Evolutionary conservation across 2,113 vertebrate species (phyloP).

Genomic region (Antechinus flavipes): DNA sequence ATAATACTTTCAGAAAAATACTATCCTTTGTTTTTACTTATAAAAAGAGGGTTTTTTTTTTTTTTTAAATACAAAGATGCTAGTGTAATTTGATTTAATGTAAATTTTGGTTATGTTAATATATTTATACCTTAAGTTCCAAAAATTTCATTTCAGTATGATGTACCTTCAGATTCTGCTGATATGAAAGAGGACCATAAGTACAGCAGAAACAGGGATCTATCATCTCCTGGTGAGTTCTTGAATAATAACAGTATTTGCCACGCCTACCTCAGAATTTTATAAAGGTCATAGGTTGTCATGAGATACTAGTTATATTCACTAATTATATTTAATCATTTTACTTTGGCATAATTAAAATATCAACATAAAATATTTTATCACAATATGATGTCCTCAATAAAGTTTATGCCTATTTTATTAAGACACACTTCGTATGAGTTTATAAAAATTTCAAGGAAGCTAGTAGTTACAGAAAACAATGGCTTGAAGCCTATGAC

Average conservation of each 20-base stretch:
- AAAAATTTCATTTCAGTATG: slow-evolving; percentile 80
- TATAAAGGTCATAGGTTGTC: neutral
- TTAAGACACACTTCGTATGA: slow-evolving; percentile 19
- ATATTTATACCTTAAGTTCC: slow-evolving; percentile 59
- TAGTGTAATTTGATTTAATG: neutral
- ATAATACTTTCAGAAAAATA: slow-evolving; percentile 11
- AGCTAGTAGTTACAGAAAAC: neutral
- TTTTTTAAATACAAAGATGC: neutral
- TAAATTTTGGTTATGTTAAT: slow-evolving; percentile 5
- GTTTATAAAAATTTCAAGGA: neutral
- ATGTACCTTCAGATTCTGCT: slow-evolving; percentile 64
- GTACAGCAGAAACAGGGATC: slow-evolving; percentile 45
- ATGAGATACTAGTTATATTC: neutral
- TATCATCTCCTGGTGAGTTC: slow-evolving; percentile 80
- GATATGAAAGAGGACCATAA: slow-evolving; percentile 62
- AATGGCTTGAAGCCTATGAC: neutral
- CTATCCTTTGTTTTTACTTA: slow-evolving; percentile 29
- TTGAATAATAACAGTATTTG: neutral
- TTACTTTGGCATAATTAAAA: neutral
- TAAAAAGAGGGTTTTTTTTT: slow-evolving; percentile 31
- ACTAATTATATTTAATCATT: neutral
- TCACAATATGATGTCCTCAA: neutral
- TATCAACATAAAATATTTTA: neutral
- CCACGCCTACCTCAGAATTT: neutral
- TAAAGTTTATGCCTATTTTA: slow-evolving; percentile 15